phyloP scores from a whole-genome alignment of 2,888 invertebrate genomes.

The Tetranychus truncatus region DNA sequence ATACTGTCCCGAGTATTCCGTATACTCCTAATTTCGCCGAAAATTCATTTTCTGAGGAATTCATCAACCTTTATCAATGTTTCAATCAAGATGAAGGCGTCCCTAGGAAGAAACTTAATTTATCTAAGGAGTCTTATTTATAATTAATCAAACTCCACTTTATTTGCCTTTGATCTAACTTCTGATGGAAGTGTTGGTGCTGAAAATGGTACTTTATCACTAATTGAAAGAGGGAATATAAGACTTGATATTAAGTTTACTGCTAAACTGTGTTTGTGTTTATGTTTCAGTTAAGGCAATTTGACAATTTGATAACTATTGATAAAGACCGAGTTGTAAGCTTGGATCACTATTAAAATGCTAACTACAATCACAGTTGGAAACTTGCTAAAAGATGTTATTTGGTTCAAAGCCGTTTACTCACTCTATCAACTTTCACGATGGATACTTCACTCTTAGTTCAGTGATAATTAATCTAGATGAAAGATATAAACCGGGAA shows the following conservation, averaged over 20 bases:
- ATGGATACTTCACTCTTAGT: too few relatives aligned
- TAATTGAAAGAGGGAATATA: background rate
- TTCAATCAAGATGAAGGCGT: background rate
- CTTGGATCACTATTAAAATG: background rate
- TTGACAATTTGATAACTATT: background rate
- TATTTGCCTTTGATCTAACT: background rate
- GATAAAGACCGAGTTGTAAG: background rate
- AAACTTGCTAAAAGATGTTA: too few relatives aligned
- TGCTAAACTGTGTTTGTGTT: too few relatives aligned
- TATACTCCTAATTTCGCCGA: background rate
- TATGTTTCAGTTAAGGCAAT: background rate
- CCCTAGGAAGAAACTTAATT: background rate
- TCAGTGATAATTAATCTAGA: background rate
- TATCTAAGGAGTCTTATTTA: background rate
- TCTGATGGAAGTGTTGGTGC: background rate
- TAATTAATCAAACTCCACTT: background rate
- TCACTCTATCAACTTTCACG: too few relatives aligned
- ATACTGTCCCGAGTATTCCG: too few relatives aligned
- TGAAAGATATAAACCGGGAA: background rate
- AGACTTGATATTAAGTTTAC: background rate
- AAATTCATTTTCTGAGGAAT: background rate
- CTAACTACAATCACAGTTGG: background rate
- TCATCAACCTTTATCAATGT: background rate
- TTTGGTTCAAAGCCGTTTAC: too few relatives aligned
- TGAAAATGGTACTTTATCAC: background rate